Conservation (phyloP, 2,888 invertebrate species). For the Dryomyza anilis region DNA sequence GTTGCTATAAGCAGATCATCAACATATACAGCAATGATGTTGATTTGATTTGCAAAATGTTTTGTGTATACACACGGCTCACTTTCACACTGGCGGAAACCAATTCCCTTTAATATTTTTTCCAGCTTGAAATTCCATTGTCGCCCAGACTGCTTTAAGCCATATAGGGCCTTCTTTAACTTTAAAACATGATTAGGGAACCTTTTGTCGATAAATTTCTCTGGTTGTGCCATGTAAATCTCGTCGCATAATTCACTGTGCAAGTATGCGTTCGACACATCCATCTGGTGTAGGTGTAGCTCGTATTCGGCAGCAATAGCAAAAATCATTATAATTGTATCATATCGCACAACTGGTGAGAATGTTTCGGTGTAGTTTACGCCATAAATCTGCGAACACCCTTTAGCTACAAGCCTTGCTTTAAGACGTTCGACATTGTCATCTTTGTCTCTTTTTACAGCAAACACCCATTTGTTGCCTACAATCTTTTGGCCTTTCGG, state of each 20-base stretch:
- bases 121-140: slow-evolving; percentile 14
- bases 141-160: slow-evolving; percentile 18
- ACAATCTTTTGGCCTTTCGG: slow-evolving; percentile 11
- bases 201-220: slow-evolving; percentile 20
- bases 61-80: slow-evolving; percentile 19
- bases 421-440: slow-evolving; percentile 18
- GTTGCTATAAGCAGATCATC: slow-evolving; percentile 29
- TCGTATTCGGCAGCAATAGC: slow-evolving; percentile 30
- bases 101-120: slow-evolving; percentile 10
- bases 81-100: slow-evolving; percentile 14
- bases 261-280: too few species aligned
- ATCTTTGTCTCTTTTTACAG: slow-evolving; percentile 11
- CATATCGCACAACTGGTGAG: slow-evolving; percentile 32
- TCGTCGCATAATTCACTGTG: slow-evolving; percentile 9
- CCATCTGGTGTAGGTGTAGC: slow-evolving; percentile 22
- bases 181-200: slow-evolving; percentile 14
- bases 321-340: slow-evolving; percentile 29
- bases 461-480: slow-evolving; percentile 24
- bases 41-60: background rate
- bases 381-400: slow-evolving; percentile 33
- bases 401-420: slow-evolving; percentile 28
- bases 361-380: slow-evolving; percentile 33
- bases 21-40: slow-evolving; percentile 22
- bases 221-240: slow-evolving; percentile 24
- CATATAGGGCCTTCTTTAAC: slow-evolving; percentile 28